Conservation (phyloP, 2,888 invertebrate genomes). For the Apamea anceps region DNA sequence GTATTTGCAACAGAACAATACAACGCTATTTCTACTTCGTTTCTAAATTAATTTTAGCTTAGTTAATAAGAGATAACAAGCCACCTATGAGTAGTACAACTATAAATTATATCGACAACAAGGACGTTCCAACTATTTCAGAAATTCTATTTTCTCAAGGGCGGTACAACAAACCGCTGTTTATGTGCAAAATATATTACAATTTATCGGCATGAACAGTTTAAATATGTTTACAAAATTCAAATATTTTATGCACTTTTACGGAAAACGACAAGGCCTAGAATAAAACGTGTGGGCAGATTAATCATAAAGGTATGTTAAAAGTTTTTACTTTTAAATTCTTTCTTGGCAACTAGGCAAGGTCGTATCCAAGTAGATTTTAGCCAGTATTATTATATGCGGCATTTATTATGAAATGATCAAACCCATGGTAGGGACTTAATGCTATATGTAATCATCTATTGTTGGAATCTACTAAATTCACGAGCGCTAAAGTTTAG, state of each 20-base stretch:
- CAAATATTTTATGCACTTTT: slow-evolving; percentile 56
- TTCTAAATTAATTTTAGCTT: slow-evolving; percentile 30
- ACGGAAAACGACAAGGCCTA: slow-evolving; percentile 49
- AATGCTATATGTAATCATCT: background rate
- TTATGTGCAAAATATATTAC: slow-evolving; percentile 28
- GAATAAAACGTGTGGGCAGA: slow-evolving; percentile 53
- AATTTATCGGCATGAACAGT: slow-evolving; percentile 32
- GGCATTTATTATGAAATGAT: slow-evolving; percentile 13
- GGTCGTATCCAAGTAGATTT: slow-evolving; percentile 54
- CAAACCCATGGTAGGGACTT: slow-evolving; percentile 6
- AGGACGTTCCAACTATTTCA: slow-evolving; percentile 43
- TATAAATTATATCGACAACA: slow-evolving; percentile 38
- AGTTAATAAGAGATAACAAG: slow-evolving; percentile 25
- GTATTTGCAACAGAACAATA: slow-evolving; percentile 57
- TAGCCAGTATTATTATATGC: slow-evolving; percentile 21
- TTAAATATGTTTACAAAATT: slow-evolving; percentile 24
- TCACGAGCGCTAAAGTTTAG: background rate
- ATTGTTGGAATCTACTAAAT: slow-evolving; percentile 1
- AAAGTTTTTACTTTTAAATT: slow-evolving; percentile 52
- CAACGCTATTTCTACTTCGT: slow-evolving; percentile 11
- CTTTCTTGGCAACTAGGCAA: slow-evolving; percentile 49
- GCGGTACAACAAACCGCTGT: slow-evolving; percentile 17
- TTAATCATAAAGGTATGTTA: slow-evolving; percentile 44
- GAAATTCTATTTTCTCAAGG: slow-evolving; percentile 50
- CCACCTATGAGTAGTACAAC: slow-evolving; percentile 32